A percentile compares a stretch with the other conserved stretches of the same genome.
phyloP scores from a whole-genome alignment of 1,140 invertebrate genomes.

The Dryas iulia region DNA sequence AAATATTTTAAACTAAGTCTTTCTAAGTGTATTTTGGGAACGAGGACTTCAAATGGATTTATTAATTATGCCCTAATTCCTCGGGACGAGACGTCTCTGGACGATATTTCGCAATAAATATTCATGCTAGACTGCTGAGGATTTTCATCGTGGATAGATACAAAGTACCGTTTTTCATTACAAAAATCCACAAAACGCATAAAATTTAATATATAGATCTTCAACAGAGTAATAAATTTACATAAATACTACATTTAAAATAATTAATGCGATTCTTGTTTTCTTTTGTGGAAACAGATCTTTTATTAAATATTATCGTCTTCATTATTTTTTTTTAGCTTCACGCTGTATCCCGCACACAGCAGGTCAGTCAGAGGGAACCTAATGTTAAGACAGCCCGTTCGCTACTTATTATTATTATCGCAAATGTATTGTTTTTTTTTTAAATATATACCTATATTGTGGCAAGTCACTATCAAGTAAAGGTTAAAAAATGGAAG shows the following conservation, averaged over 20 bases:
- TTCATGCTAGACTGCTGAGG: constrained; percentile 22
- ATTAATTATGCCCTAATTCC: constrained; percentile 22
- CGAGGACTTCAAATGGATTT: constrained; percentile 11
- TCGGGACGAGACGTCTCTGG: constrained; percentile 12
- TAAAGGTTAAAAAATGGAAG: no score
- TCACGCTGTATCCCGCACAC: no score
- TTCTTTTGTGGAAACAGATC: no score
- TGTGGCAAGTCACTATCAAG: no score
- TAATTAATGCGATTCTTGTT: neutral
- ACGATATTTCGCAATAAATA: constrained; percentile 26
- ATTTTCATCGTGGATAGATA: constrained; percentile 8
- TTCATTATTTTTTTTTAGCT: no score
- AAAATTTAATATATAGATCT: neutral
- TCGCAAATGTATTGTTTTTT: no score
- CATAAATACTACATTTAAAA: neutral
- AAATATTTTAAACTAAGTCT: neutral
- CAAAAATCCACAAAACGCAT: neutral
- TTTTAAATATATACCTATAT: no score
- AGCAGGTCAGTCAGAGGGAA: no score
- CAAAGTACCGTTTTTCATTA: neutral
- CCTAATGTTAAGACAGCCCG: no score
- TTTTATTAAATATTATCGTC: no score
- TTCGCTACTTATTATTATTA: no score
- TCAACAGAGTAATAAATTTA: neutral
- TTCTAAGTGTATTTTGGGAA: neutral